These are phyloP conservation scores for Characodon lateralis DNA, from an alignment of 2,797 vertebrate species.

Conservation along the genomic window DNA sequence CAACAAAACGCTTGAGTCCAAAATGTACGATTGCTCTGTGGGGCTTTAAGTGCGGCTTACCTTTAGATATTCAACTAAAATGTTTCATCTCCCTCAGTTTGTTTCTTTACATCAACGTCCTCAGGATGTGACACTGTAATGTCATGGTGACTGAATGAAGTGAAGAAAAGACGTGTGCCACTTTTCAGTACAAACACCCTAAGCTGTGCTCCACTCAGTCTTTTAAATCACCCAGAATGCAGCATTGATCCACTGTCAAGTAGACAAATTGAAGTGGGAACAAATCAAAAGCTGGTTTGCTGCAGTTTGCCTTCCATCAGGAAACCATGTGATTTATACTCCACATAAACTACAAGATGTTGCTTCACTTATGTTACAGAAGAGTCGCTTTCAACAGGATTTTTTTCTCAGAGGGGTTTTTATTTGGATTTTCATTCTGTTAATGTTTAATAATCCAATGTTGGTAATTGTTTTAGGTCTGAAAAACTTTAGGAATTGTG, in stretches of 20 bases:
- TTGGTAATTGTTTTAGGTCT: neutral
- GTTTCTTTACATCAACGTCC: neutral
- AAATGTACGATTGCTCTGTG: neutral
- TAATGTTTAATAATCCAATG: neutral
- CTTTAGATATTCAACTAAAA: neutral
- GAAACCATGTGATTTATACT: constrained; percentile 55
- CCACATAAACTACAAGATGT: constrained; percentile 17
- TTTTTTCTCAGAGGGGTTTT: constrained; percentile 8
- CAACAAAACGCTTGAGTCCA: neutral
- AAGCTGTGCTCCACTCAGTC: neutral
- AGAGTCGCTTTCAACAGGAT: constrained; percentile 27
- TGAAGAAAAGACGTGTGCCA: neutral
- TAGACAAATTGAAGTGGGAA: constrained; percentile 14
- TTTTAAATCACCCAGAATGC: constrained; percentile 14
- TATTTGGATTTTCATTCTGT: neutral
- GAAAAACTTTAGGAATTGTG: too few species aligned
- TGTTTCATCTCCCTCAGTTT: neutral
- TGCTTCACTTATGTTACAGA: constrained; percentile 39
- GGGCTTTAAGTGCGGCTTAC: neutral
- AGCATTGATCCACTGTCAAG: constrained; percentile 9
- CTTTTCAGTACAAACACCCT: neutral
- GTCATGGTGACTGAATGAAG: neutral
- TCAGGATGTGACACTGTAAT: neutral
- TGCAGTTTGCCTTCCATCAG: constrained; percentile 15
- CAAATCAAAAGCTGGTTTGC: constrained; percentile 35